A percentile compares a stretch with the other conserved stretches of the same genome.
phyloP scores from a whole-genome alignment of 1,140 invertebrate genomes.

The Apis mellifera region DNA sequence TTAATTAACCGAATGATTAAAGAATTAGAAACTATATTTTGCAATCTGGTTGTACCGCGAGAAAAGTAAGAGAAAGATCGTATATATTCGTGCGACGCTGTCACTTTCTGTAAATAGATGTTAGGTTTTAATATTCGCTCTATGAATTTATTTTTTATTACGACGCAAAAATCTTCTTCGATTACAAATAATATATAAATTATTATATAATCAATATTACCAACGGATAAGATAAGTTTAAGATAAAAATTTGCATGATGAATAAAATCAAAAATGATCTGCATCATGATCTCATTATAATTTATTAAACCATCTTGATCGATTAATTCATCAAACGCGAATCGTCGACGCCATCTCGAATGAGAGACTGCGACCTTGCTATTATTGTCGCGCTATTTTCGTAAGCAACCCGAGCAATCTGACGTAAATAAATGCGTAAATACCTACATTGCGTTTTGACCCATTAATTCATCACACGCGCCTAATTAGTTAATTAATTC shows the following conservation, averaged over 20 bases:
- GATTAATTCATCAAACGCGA: slow-evolving; percentile 28
- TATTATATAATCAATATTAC: not conserved
- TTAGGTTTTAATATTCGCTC: not conserved
- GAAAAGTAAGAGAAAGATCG: not conserved
- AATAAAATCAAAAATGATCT: not conserved
- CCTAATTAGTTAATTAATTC: slow-evolving; percentile 10
- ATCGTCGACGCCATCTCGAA: slow-evolving; percentile 1
- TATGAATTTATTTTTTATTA: not conserved
- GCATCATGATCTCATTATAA: not conserved
- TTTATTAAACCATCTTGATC: not conserved
- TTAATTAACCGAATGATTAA: not conserved
- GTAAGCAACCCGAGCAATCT: not conserved
- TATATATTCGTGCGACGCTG: not conserved
- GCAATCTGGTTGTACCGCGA: not conserved
- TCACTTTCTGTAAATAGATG: not conserved
- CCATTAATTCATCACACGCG: slow-evolving; percentile 2
- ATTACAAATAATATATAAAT: too few relatives aligned
- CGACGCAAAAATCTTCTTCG: too few relatives aligned
- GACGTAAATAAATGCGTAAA: slow-evolving; percentile 9
- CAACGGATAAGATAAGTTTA: not conserved
- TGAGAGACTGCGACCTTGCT: slow-evolving; percentile 13
- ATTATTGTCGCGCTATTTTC: slow-evolving; percentile 27
- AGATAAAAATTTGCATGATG: not conserved
- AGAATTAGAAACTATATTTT: not conserved
- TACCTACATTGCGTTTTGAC: not conserved